Conservation (phyloP, 2,888 invertebrate genomes). For the Nemoura dubitans region DNA sequence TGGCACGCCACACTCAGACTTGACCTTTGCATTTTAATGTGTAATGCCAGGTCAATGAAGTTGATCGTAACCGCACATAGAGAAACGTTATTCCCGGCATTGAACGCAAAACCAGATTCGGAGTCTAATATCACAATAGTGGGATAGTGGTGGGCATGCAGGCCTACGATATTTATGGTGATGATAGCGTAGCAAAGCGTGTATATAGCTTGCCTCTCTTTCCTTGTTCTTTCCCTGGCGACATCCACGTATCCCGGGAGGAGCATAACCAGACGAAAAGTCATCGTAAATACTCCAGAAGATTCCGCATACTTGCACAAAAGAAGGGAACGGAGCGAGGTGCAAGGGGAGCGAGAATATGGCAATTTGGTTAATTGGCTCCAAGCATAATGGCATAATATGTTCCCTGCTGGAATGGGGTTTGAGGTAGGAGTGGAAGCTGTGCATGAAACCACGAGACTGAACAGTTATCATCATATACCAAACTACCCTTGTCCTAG, state of each 20-base stretch:
- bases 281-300: slow-evolving; percentile 48
- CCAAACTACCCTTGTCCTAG: slow-evolving; percentile 15
- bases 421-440: slow-evolving; percentile 38
- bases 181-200: background rate
- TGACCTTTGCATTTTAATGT: background rate
- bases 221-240: background rate
- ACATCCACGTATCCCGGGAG: slow-evolving; percentile 24
- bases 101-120: background rate
- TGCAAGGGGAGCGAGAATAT: slow-evolving; percentile 7
- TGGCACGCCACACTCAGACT: background rate
- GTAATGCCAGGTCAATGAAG: background rate
- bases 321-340: slow-evolving; percentile 24
- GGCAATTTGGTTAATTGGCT: slow-evolving; percentile 53
- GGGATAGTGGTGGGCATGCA: background rate
- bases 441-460: slow-evolving; percentile 22
- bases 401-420: slow-evolving; percentile 44
- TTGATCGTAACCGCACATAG: background rate
- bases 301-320: slow-evolving; percentile 20
- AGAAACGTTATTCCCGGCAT: background rate
- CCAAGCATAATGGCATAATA: slow-evolving; percentile 51
- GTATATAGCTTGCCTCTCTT: background rate
- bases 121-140: background rate
- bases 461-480: slow-evolving; percentile 30
- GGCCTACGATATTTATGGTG: background rate
- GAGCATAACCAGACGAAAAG: slow-evolving; percentile 47